These are phyloP conservation scores for Drosophila mercatorum DNA, from an alignment of 2,888 invertebrate genomes.

Conservation along the genomic window DNA sequence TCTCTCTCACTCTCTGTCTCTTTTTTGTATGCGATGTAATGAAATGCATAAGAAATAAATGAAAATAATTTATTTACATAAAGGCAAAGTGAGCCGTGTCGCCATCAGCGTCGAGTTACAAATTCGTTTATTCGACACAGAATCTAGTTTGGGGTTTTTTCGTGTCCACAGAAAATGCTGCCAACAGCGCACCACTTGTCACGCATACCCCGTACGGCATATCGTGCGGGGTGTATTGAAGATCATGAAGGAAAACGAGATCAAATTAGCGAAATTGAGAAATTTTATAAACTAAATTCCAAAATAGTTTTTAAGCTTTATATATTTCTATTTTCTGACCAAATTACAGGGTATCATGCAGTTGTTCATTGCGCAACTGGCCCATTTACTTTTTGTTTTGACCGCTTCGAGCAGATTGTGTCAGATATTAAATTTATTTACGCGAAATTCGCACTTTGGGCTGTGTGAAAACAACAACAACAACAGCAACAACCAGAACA, in stretches of 20 bases:
- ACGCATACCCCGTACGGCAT: not conserved
- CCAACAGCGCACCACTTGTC: slow-evolving; percentile 22
- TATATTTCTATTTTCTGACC: too few relatives aligned
- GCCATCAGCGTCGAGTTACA: slow-evolving; percentile 57
- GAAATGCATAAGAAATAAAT: slow-evolving; percentile 33
- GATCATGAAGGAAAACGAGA: too few relatives aligned
- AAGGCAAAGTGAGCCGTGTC: slow-evolving; percentile 36
- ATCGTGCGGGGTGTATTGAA: too few relatives aligned
- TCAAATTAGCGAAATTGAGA: too few relatives aligned
- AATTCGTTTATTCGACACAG: slow-evolving; percentile 52
- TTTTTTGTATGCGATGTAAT: slow-evolving; percentile 34
- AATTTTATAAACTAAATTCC: too few relatives aligned
- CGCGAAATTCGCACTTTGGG: slow-evolving; percentile 56
- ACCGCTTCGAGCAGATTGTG: slow-evolving; percentile 62
- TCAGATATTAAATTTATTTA: slow-evolving; percentile 75
- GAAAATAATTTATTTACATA: slow-evolving; percentile 28
- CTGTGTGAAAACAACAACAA: slow-evolving; percentile 8
- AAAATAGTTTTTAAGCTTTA: too few relatives aligned
- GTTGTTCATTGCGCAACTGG: not conserved
- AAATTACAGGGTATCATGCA: not conserved
- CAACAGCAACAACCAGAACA: slow-evolving; percentile 14
- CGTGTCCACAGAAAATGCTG: slow-evolving; percentile 16
- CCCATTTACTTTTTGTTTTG: slow-evolving; percentile 37
- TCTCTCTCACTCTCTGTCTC: too few relatives aligned
- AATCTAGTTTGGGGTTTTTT: slow-evolving; percentile 10